Evolutionary conservation across 2,113 vertebrate genomes (phyloP).

Genomic region (Platanista minor): DNA sequence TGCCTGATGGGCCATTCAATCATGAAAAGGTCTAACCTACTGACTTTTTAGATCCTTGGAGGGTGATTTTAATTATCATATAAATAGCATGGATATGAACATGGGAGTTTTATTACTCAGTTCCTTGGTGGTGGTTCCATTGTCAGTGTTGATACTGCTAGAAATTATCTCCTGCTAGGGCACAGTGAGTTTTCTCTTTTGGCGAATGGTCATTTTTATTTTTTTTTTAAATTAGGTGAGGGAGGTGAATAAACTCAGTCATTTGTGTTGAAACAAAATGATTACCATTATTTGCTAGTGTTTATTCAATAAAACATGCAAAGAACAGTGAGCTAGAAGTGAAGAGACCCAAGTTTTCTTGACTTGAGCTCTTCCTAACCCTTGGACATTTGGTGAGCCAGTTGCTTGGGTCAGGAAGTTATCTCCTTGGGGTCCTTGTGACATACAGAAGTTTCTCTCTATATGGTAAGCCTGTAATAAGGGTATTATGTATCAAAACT

Average conservation of each 20-base stretch:
- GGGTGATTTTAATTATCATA: neutral
- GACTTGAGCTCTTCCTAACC: neutral
- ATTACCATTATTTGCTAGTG: neutral
- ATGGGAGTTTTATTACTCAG: neutral
- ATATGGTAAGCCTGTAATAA: neutral
- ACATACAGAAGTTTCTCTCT: neutral
- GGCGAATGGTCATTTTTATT: neutral
- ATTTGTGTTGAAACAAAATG: neutral
- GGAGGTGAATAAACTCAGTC: neutral
- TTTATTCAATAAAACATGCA: neutral
- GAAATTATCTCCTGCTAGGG: neutral
- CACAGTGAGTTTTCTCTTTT: neutral
- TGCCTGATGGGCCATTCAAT: neutral
- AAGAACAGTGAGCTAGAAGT: neutral
- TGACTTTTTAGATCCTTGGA: neutral
- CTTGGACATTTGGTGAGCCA: accelerated
- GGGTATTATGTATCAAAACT: neutral
- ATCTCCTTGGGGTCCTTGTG: neutral
- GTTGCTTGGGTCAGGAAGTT: neutral
- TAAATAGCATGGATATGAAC: neutral
- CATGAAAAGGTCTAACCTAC: neutral
- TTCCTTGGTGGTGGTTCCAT: neutral
- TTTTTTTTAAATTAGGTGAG: neutral
- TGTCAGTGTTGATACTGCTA: neutral
- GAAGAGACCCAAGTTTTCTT: neutral